Percentiles rank a stretch among this genome's conserved stretches.
phyloP scores from a whole-genome alignment of 2,888 invertebrate genomes.

The Syrista parreyssii region DNA sequence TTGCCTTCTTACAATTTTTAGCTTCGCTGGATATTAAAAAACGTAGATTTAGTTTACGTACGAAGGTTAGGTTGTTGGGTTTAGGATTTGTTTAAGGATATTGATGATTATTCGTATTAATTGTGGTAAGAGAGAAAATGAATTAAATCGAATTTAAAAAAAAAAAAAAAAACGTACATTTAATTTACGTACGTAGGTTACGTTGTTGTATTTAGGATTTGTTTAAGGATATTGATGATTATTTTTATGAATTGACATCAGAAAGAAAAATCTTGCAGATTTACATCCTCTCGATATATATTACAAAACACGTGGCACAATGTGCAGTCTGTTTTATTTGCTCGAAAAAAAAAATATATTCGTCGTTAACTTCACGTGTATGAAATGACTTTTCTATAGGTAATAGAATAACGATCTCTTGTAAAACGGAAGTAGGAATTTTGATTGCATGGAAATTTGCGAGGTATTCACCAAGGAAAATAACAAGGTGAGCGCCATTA shows the following conservation, averaged over 20 bases:
- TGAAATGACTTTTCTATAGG: neutral
- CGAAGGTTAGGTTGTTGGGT: no score
- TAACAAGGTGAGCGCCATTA: slow-evolving; percentile 27
- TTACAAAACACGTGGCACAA: neutral
- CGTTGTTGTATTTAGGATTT: neutral
- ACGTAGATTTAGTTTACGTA: no score
- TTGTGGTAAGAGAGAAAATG: no score
- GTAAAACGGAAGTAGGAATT: neutral
- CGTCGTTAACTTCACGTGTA: neutral
- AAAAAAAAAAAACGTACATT: neutral
- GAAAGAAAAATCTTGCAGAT: neutral
- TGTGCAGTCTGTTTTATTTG: neutral
- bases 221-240: neutral
- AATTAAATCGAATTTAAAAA: no score
- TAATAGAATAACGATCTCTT: neutral
- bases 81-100: neutral
- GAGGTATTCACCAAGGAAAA: neutral
- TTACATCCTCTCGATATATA: neutral
- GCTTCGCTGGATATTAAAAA: no score
- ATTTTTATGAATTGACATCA: neutral
- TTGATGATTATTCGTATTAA: no score
- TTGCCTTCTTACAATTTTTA: neutral
- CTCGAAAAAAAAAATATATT: neutral
- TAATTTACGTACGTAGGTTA: neutral
- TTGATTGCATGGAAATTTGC: neutral